Percentiles rank a stretch among this genome's conserved stretches.
Evolutionary conservation across 2,888 invertebrate species (phyloP).

Genomic region (Synanthedon tipuliformis): DNA sequence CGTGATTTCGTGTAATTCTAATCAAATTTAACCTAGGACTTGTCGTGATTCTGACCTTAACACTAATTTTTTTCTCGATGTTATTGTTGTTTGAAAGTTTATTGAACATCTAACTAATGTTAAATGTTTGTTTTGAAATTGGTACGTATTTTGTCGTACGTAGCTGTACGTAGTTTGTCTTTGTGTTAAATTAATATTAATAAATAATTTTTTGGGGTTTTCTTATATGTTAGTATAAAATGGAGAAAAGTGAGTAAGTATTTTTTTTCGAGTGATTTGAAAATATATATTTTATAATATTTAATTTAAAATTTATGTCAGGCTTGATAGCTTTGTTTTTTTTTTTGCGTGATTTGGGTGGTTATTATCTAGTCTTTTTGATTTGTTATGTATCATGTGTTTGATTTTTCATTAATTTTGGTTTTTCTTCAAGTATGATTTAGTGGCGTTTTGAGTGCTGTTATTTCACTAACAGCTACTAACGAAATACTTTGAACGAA

Average conservation of each 20-base stretch:
- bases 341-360: background rate
- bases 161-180: no score
- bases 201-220: background rate
- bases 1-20: background rate
- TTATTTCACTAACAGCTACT: constrained; percentile 69
- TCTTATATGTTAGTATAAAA: background rate
- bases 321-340: background rate
- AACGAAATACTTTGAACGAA: constrained; percentile 61
- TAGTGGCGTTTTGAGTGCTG: constrained; percentile 48
- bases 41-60: background rate
- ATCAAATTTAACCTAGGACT: constrained; percentile 28
- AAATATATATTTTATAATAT: no score
- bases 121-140: background rate
- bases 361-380: no score
- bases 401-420: constrained; percentile 16
- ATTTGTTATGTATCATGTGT: background rate
- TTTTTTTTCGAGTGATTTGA: no score
- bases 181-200: background rate
- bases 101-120: background rate
- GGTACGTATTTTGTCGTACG: no score
- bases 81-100: background rate
- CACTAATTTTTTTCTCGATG: background rate
- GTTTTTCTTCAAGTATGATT: constrained; percentile 6
- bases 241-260: background rate
- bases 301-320: no score